Evolutionary conservation across 2,113 vertebrate genomes (phyloP).

Genomic region (Cisticola juncidis): DNA sequence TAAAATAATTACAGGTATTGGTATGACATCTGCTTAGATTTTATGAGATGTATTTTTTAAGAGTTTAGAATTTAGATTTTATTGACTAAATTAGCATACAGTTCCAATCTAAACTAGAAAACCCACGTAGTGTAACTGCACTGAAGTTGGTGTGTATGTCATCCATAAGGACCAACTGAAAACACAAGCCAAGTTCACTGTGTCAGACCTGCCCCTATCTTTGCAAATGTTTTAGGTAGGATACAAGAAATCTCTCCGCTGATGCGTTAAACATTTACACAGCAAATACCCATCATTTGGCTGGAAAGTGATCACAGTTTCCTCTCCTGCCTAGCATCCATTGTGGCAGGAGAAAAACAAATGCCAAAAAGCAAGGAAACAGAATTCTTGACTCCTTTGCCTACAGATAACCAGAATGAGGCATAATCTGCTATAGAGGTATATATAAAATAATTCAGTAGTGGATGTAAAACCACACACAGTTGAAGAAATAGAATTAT

Average conservation of each 20-base stretch:
- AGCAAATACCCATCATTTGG: not conserved
- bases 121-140: not conserved
- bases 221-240: not conserved
- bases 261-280: not conserved
- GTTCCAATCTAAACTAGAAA: not conserved
- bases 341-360: not conserved
- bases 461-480: not conserved
- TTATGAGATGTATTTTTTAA: not conserved
- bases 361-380: not conserved
- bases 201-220: not conserved
- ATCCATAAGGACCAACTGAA: not conserved
- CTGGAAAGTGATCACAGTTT: not conserved
- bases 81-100: not conserved
- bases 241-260: not conserved
- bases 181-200: not conserved
- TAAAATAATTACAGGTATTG: constrained; percentile 26
- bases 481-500: not conserved
- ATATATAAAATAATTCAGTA: not conserved
- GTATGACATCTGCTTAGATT: not conserved
- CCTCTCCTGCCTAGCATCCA: not conserved
- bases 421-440: not conserved
- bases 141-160: not conserved
- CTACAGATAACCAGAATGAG: not conserved
- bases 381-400: not conserved
- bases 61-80: not conserved